phyloP scores from a whole-genome alignment of 2,113 vertebrate species.

The Austrofundulus limnaeus region DNA sequence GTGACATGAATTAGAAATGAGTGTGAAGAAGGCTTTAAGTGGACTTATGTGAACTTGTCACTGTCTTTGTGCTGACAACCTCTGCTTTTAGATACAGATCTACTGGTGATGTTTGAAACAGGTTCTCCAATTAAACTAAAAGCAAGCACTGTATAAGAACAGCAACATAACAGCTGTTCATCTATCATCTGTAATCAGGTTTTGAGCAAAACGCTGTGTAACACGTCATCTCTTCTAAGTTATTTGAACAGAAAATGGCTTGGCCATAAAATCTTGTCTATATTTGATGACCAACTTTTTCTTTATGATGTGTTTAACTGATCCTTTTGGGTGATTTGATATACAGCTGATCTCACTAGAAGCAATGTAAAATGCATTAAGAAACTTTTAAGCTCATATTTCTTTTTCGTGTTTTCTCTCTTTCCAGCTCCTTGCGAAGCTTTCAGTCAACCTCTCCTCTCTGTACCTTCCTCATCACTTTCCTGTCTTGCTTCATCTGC shows the following conservation, averaged over 20 bases:
- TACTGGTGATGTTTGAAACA: not conserved
- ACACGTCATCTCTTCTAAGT: not conserved
- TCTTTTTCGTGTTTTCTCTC: not conserved
- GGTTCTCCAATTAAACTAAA: not conserved
- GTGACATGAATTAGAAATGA: not conserved
- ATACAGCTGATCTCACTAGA: not conserved
- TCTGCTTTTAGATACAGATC: not conserved
- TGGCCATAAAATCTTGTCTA: not conserved
- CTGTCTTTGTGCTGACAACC: not conserved
- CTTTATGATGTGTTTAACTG: not conserved
- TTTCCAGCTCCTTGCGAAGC: not conserved
- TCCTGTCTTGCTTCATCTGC: constrained; percentile 9
- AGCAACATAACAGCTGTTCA: not conserved
- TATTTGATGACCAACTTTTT: not conserved
- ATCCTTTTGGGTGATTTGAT: not conserved
- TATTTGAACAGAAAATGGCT: not conserved
- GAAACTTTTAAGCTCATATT: not conserved
- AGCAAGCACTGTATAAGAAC: not conserved
- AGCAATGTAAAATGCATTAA: not conserved
- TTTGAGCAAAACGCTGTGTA: not conserved
- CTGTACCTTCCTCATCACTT: constrained; percentile 7
- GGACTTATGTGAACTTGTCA: not conserved
- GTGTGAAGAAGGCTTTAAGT: not conserved
- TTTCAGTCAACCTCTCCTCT: constrained; percentile 3
- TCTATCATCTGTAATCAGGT: not conserved